Evolutionary conservation across 2,888 invertebrate species (phyloP), one percentile per base, ranked within the genome.

Genomic region (Campoplex nolae): DNA sequence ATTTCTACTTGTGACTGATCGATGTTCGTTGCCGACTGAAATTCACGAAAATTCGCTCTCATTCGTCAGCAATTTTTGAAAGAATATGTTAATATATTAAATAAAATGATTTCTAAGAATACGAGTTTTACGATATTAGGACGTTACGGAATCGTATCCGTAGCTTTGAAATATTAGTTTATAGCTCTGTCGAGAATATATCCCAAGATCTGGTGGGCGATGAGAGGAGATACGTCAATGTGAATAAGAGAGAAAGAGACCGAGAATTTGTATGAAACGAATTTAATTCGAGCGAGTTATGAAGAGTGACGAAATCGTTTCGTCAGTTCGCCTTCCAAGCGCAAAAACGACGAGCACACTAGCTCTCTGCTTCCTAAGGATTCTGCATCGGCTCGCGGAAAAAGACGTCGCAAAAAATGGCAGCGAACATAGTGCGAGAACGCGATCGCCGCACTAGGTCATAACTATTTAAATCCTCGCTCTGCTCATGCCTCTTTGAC

Each of bases 381-480:
- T 74, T 23, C 42, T 45, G 28, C 54, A 65, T 35, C 23, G 73
- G 78, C 32, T 85, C 79, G 79, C 82, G 86, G 89, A 84, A 90
- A 89, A 90, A 90, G 90, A 65, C 70, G 70, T 42, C 82, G 75
- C 76, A 65, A 70, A 82, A 85, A 80, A 76, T 77, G 54, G 83
- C 68, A 56, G 35, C 18, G 23, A 38, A 75, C 42, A 8, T 16
- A 73, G 65, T 4, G 51, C 54, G 67, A 65, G 56, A 82, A 70
- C 67, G 81, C 68, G 79, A 71, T 81, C 81, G 42, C 23, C 23
- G 54, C 77, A 91, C 89, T 91, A 91, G 93, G 92, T 93, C 93
- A 91, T 93, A 93, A 93, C 92, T 93, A 92, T 93, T 94, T 93
- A 93, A 93, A 93, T 91, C 91, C 90, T 90, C 90, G 90, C 23